phyloP scores from a whole-genome alignment of 2,888 invertebrate genomes.

The Apeira syringaria region DNA sequence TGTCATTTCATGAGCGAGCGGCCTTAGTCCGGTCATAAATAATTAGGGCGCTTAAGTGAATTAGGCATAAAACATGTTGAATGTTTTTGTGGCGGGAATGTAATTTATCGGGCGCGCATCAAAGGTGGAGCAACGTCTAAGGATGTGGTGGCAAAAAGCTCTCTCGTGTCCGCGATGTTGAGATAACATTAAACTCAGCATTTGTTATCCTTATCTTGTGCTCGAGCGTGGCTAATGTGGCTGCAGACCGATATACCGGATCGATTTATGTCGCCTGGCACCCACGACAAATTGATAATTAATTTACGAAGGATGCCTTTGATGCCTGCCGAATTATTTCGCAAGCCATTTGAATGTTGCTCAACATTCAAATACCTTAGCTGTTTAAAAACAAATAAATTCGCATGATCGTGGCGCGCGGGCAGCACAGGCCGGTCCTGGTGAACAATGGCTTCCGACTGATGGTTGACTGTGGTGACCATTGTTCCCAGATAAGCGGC shows the following conservation, averaged over 20 bases:
- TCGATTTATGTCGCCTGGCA: constrained; percentile 82
- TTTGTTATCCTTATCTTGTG: constrained; percentile 81
- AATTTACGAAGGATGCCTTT: constrained; percentile 76
- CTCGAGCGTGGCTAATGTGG: constrained; percentile 80
- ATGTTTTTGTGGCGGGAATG: constrained; percentile 28
- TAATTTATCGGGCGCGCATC: constrained; percentile 47
- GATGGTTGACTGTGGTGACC: constrained; percentile 52
- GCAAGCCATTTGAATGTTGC: constrained; percentile 47
- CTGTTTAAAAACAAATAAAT: constrained; percentile 28
- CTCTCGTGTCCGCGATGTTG: constrained; percentile 79
- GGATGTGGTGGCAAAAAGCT: constrained; percentile 82
- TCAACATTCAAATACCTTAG: constrained; percentile 20
- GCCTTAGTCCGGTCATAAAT: constrained; percentile 27
- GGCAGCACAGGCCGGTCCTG: constrained; percentile 23
- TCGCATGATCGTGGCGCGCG: constrained; percentile 31
- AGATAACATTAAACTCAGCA: constrained; percentile 83
- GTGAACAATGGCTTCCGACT: constrained; percentile 51
- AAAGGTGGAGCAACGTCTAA: constrained; percentile 57
- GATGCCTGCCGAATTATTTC: constrained; percentile 77
- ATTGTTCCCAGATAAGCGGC: constrained; percentile 70
- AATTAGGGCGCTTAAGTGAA: constrained; percentile 31
- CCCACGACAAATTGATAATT: constrained; percentile 83
- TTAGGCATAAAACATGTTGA: constrained; percentile 24
- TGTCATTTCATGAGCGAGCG: constrained; percentile 26
- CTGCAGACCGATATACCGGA: constrained; percentile 75